These are phyloP conservation scores for Hemiscyllium ocellatum DNA, from an alignment of 2,113 vertebrate genomes.

Conservation along the genomic window DNA sequence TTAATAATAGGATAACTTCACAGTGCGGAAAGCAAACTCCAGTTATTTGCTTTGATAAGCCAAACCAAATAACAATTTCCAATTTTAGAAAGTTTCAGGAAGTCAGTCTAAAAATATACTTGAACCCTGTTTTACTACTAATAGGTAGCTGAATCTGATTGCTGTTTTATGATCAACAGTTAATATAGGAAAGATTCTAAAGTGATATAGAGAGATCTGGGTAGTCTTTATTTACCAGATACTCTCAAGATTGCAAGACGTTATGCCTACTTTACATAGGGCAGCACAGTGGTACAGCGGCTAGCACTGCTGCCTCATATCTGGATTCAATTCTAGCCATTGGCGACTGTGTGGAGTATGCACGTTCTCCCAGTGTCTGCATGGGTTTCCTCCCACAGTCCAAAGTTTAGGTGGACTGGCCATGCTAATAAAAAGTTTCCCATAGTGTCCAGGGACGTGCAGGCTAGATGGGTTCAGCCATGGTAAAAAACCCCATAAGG, in stretches of 20 bases:
- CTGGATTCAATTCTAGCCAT: no score
- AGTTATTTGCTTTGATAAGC: not conserved
- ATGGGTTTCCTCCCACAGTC: no score
- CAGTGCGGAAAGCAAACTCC: not conserved
- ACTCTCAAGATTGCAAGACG: not conserved
- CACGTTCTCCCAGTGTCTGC: no score
- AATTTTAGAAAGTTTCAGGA: not conserved
- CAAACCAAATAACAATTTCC: not conserved
- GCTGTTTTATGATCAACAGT: not conserved
- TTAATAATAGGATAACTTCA: not conserved
- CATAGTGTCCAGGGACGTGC: no score
- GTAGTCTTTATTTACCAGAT: not conserved
- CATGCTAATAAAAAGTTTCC: no score
- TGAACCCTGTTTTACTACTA: not conserved
- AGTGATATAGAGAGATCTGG: not conserved
- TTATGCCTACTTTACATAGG: not conserved
- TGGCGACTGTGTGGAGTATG: no score
- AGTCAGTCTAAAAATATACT: not conserved
- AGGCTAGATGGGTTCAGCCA: no score
- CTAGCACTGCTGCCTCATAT: no score
- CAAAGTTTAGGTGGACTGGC: no score
- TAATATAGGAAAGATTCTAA: not conserved
- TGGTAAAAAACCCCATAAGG: no score
- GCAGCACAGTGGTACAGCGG: no score
- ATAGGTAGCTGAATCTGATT: not conserved